These are phyloP conservation scores for Cygnus atratus DNA, from an alignment of 2,113 vertebrate species.

Conservation along the genomic window DNA sequence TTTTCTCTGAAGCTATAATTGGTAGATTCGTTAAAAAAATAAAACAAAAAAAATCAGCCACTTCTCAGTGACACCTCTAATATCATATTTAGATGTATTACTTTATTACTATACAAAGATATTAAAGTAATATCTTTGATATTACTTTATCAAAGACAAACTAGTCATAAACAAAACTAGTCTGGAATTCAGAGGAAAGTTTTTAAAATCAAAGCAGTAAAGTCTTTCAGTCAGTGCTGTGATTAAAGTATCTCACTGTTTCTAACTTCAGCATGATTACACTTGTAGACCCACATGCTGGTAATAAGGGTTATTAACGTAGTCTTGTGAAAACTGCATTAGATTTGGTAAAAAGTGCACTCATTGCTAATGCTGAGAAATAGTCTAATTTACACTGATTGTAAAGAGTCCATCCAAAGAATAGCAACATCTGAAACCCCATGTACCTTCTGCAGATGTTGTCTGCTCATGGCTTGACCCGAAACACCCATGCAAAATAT, in stretches of 20 bases:
- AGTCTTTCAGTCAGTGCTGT: not conserved
- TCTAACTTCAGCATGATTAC: not conserved
- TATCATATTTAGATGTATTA: not conserved
- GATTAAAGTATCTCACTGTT: not conserved
- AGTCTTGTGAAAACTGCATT: not conserved
- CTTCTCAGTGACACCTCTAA: not conserved
- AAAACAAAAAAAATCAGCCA: not conserved
- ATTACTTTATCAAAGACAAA: not conserved
- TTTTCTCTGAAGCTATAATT: slow-evolving; percentile 3
- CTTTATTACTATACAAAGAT: not conserved
- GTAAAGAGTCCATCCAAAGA: not conserved
- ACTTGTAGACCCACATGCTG: not conserved
- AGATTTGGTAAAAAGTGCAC: not conserved
- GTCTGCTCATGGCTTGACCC: not conserved
- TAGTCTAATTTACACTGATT: not conserved
- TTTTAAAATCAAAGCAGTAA: not conserved
- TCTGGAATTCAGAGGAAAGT: not conserved
- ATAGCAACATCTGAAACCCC: not conserved
- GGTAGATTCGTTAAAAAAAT: not conserved
- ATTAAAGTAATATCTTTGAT: not conserved
- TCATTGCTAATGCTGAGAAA: not conserved
- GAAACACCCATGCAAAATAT: not conserved
- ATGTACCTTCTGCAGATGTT: not conserved
- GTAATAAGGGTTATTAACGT: not conserved
- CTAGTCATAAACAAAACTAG: not conserved